Conservation (phyloP, 2,888 invertebrate genomes). For the Laspeyria flexula region DNA sequence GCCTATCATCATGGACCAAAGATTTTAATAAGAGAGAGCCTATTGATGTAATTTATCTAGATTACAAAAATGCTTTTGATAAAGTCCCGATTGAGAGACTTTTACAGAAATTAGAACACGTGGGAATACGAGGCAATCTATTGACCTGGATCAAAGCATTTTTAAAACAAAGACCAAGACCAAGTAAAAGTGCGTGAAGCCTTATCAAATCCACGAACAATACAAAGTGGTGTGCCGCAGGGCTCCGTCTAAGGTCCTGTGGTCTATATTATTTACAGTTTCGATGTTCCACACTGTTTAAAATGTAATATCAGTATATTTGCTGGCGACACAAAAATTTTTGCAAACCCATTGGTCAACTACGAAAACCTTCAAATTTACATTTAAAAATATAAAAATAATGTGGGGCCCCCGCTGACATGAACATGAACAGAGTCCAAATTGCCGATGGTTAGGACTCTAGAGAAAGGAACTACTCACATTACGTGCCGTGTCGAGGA, state of each 20-base stretch:
- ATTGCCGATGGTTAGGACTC: too few relatives aligned
- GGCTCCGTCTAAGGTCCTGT: neutral
- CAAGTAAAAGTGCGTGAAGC: neutral
- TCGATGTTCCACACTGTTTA: neutral
- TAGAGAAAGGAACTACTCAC: too few relatives aligned
- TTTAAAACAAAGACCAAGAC: neutral
- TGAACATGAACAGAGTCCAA: too few relatives aligned
- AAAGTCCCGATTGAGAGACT: neutral
- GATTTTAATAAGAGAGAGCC: neutral
- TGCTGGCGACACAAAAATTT: conserved; percentile 5
- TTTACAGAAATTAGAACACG: neutral
- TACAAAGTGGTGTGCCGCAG: neutral
- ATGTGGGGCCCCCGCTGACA: too few relatives aligned
- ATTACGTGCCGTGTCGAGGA: too few relatives aligned
- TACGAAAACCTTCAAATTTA: neutral
- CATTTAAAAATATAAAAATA: too few relatives aligned
- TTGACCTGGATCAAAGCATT: neutral
- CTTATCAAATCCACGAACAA: neutral
- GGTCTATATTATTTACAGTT: neutral
- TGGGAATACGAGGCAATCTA: neutral
- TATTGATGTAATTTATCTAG: neutral
- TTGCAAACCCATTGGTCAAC: conserved; percentile 1
- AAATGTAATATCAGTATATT: conserved; percentile 2
- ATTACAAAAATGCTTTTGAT: conserved; percentile 1
- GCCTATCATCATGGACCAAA: neutral